Percentiles rank a stretch among this genome's conserved stretches.
These are phyloP conservation scores for Nannoperca obscura DNA, from an alignment of 2,797 vertebrate genomes.

Conservation along the genomic window DNA sequence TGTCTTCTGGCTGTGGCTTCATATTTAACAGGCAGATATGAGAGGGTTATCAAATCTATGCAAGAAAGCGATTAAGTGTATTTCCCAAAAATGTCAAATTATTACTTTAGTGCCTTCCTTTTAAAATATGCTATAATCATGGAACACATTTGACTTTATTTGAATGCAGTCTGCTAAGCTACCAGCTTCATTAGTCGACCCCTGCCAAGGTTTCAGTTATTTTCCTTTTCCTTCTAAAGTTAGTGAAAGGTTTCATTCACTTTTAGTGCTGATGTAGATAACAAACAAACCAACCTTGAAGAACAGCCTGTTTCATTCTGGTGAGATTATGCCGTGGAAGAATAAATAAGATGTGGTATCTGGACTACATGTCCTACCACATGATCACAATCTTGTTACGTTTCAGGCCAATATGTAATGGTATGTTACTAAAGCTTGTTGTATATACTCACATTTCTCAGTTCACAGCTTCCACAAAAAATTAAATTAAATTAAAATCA, in stretches of 20 bases:
- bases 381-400: conserved; percentile 29
- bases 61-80: not conserved
- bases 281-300: conserved; percentile 11
- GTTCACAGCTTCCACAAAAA: not conserved
- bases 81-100: not conserved
- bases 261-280: not conserved
- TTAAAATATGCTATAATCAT: not conserved
- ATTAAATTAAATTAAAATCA: not conserved
- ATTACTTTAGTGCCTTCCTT: not conserved
- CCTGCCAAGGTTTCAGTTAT: not conserved
- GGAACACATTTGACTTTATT: not conserved
- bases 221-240: not conserved
- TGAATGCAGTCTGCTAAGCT: not conserved
- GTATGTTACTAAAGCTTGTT: not conserved
- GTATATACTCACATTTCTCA: not conserved
- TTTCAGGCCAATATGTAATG: not conserved
- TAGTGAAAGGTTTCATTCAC: conserved; percentile 9
- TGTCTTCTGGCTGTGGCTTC: not conserved
- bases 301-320: conserved; percentile 31
- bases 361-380: conserved; percentile 10
- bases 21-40: not conserved
- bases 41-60: not conserved
- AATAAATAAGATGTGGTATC: conserved; percentile 47
- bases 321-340: conserved; percentile 30
- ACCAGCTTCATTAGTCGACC: not conserved